phyloP scores from a whole-genome alignment of 2,888 invertebrate genomes.

The Zaprionus lineosus region DNA sequence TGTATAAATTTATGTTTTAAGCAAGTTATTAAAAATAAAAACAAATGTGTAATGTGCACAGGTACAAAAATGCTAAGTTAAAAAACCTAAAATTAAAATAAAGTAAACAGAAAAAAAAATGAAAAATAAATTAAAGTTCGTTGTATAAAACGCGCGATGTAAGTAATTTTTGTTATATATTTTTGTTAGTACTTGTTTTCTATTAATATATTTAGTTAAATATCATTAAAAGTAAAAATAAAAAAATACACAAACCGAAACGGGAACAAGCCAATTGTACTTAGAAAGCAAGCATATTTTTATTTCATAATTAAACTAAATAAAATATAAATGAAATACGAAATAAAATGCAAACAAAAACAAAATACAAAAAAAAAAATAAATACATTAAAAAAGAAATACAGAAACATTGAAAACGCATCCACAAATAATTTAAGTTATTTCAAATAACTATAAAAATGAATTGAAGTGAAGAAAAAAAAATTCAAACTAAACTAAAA shows the following conservation, averaged over 20 bases:
- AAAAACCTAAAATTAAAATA: conserved; percentile 33
- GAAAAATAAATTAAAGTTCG: conserved; percentile 40
- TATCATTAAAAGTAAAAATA: conserved; percentile 32
- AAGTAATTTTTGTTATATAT: conserved; percentile 77
- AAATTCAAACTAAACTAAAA: conserved; percentile 27
- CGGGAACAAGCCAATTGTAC: conserved; percentile 73
- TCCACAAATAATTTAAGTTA: conserved; percentile 65
- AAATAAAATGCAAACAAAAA: conserved; percentile 13
- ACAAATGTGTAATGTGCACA: conserved; percentile 61
- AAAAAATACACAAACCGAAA: conserved; percentile 28
- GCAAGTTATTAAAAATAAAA: conserved; percentile 45
- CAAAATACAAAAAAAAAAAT: neutral
- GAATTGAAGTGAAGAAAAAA: conserved; percentile 46
- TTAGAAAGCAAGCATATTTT: conserved; percentile 45
- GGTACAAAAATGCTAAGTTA: conserved; percentile 66
- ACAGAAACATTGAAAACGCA: too few species aligned
- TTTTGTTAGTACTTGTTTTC: conserved; percentile 79
- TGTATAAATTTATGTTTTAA: conserved; percentile 69
- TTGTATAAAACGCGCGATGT: conserved; percentile 55
- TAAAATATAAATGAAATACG: conserved; percentile 4
- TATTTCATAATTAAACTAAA: conserved; percentile 16
- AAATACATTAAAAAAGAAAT: conserved; percentile 1
- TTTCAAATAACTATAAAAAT: conserved; percentile 78
- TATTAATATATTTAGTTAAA: conserved; percentile 74
- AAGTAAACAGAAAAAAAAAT: conserved; percentile 24